Evolutionary conservation across 2,888 invertebrate species (phyloP), one percentile per base, ranked within the genome.

Genomic region (Tridacna gigas): DNA sequence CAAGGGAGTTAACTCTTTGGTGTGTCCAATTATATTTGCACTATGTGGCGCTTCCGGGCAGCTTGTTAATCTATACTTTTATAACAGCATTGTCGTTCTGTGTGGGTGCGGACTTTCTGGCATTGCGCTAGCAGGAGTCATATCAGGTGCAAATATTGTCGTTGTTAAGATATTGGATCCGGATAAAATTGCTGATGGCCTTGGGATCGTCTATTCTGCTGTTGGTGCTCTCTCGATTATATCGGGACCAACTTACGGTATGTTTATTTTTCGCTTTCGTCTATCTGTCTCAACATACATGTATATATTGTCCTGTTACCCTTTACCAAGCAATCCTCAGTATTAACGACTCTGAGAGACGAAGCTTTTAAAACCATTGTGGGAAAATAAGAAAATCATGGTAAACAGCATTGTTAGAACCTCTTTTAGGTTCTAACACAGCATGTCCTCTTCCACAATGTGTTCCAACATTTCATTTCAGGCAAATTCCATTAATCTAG

Each of bases 1-100:
- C 45, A 67, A 45, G 15, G 67, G 67, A n/a, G 37, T 67, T 13
- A 67, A 67, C 45, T 67, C 37, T 18, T 45, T 67, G n/a, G n/a
- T 45, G 11, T n/a, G 37, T 45, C 67, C 67, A 18, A 45, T 67
- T 45, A 20, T 67, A 45, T 37, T 45, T 5, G 45, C 20, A 12
- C 15, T 67, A 7, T 37, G 67, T n/a, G 67, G 67, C 15, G 15
- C n/a, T 37, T 37, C 37, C 37, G 67, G 67, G 20, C 67, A 67
- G 15, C 12, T 67, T 20, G 5, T 67, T n/a, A 67, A 45, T n/a
- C n/a, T 67, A 15, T 11, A 37, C n/a, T 37, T n/a, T 67, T 0
- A 12, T 45, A 18, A 9, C 2, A 5, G 13, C 12, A 11, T 45
- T n/a, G 22, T 20, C 15, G 37, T 67, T 18, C 67, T 67, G 12